Evolutionary conservation across 1,140 invertebrate species (phyloP).

Genomic region (Ceratitis capitata): DNA sequence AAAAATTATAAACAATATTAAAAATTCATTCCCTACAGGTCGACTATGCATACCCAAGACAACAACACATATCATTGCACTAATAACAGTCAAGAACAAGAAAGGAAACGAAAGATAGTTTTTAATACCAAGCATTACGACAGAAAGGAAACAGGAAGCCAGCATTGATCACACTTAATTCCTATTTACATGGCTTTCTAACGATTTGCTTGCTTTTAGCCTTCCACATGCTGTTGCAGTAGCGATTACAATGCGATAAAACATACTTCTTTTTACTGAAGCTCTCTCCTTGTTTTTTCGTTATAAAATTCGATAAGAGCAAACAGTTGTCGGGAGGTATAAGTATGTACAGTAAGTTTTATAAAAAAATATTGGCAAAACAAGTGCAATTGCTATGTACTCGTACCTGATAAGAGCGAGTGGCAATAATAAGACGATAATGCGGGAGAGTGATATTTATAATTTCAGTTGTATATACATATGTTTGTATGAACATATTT

Average conservation of each 20-base stretch:
- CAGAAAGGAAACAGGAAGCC: constrained; percentile 19
- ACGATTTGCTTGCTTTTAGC: background rate
- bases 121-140: background rate
- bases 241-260: background rate
- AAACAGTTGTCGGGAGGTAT: background rate
- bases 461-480: background rate
- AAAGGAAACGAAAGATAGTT: background rate
- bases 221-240: background rate
- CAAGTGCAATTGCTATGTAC: background rate
- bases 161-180: constrained; percentile 24
- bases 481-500: background rate
- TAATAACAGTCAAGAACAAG: background rate
- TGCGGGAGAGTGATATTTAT: background rate
- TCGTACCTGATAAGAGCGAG: too few species aligned
- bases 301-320: background rate
- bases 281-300: background rate
- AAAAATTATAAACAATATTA: background rate
- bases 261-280: background rate
- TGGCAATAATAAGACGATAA: background rate
- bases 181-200: constrained; percentile 5
- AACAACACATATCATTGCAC: background rate
- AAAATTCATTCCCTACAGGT: background rate
- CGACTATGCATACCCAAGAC: too few species aligned
- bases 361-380: background rate
- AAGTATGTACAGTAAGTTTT: background rate